Evolutionary conservation across 2,113 vertebrate genomes (phyloP).

Genomic region (Pristiophorus japonicus): DNA sequence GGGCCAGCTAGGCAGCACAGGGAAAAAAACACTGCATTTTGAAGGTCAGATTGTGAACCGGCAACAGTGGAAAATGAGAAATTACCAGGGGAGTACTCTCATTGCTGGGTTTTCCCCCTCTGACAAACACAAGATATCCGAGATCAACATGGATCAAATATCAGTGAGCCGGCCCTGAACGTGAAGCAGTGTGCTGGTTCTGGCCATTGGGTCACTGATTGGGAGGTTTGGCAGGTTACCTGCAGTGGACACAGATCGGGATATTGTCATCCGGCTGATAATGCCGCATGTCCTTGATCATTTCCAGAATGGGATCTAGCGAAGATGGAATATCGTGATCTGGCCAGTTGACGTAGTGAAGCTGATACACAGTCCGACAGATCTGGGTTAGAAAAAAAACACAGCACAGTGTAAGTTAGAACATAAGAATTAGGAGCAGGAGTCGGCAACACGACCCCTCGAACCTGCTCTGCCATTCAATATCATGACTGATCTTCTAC

Average conservation of each 20-base stretch:
- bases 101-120: neutral
- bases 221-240: conserved; percentile 53
- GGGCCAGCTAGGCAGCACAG: too few relatives aligned
- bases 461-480: too few relatives aligned
- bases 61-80: neutral
- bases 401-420: neutral
- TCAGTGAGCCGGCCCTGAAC: neutral
- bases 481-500: too few relatives aligned
- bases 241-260: conserved; percentile 93
- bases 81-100: neutral
- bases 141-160: neutral
- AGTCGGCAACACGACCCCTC: too few relatives aligned
- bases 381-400: conserved; percentile 50
- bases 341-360: conserved; percentile 92
- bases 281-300: conserved; percentile 70
- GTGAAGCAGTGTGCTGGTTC: neutral
- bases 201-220: neutral
- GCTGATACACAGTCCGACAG: conserved; percentile 68
- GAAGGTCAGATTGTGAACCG: neutral
- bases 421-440: too few relatives aligned
- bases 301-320: conserved; percentile 78
- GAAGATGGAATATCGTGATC: conserved; percentile 86
- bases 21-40: neutral
- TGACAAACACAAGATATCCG: neutral
- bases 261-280: conserved; percentile 67